A percentile compares a stretch with the other conserved stretches of the same genome.
Evolutionary conservation across 2,797 vertebrate species (phyloP).

Genomic region (Passerculus sandwichensis): DNA sequence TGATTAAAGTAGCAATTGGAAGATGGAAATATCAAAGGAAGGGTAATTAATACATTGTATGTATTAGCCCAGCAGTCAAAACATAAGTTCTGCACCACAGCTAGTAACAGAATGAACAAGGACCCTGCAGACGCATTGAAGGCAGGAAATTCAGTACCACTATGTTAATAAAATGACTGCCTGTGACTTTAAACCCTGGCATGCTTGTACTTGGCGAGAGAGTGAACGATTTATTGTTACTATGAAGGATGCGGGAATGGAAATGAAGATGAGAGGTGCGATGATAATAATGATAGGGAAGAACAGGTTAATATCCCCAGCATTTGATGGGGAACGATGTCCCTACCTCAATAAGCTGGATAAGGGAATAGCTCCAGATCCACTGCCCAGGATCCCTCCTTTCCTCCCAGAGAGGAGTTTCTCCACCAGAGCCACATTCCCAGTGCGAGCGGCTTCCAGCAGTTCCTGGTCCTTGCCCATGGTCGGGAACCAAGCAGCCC

Average conservation of each 20-base stretch:
- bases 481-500: conserved; percentile 62
- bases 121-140: conserved; percentile 68
- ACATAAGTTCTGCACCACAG: conserved; percentile 72
- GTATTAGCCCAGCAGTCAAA: conserved; percentile 18
- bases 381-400: conserved; percentile 93
- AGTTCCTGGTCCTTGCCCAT: conserved; percentile 99
- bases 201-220: conserved; percentile 46
- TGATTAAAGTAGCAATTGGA: neutral
- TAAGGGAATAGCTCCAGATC: conserved; percentile 92
- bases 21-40: neutral
- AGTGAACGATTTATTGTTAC: conserved; percentile 63
- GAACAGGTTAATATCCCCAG: conserved; percentile 58
- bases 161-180: conserved; percentile 56
- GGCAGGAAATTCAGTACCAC: conserved; percentile 58
- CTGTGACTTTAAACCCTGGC: conserved; percentile 60
- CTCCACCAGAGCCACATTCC: conserved; percentile 95
- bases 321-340: conserved; percentile 24
- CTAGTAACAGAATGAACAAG: conserved; percentile 53
- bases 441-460: conserved; percentile 94
- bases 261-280: conserved; percentile 27
- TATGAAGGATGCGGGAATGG: conserved; percentile 60
- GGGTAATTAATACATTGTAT: neutral
- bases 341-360: conserved; percentile 95
- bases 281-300: neutral
- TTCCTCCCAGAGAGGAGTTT: conserved; percentile 94